Evolutionary conservation across 2,888 invertebrate species (phyloP), one percentile per base, ranked within the genome.

Genomic region (Rhamphomyia laevipes): DNA sequence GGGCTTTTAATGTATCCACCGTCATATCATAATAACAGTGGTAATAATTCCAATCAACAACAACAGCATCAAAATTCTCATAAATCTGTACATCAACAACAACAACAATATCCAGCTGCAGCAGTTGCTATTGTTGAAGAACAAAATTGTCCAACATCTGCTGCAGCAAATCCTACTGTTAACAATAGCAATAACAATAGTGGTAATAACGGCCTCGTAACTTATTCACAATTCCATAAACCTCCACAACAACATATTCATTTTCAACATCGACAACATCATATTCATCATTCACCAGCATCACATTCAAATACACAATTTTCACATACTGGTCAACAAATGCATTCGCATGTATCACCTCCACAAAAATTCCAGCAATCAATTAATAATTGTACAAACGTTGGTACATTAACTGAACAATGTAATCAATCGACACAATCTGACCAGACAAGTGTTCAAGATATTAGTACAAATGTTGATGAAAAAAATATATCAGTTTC

Each of bases 361-460:
- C n/a, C 42, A 15, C 37, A 15, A 38, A 38, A 17, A 27, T 15
- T 12, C 35, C 47, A 44, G 3, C 42, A 42, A 42, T 21, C 42
- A 27, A 27, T 15, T 40, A 18, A 27, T 27, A 27, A 27, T 27
- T 27, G 47, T 47, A 27, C 50, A 45, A 35, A 35, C 47, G 35
- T 44, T 23, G 51, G 47, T 10, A 46, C 50, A 13, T 30, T 51
- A n/a, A 48, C 51, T 13, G 57, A 56, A 48, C 53, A 55, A 6
- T 56, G 56, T 43, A 58, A 58, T 53, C 59, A 59, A 53, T 53
- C 56, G 23, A 57, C 57, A n/a, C 57, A 59, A 49, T 55, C 57
- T 2, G 59, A 59, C 16, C 51, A 53, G 17, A 48, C 53, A 16
- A 51, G 30, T 31, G 45, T 56, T 10, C 57, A 58, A 31, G 56